Evolutionary conservation across 2,797 vertebrate genomes (phyloP), one percentile per base, ranked within the genome.

Genomic region (Neomorphus geoffroyi): DNA sequence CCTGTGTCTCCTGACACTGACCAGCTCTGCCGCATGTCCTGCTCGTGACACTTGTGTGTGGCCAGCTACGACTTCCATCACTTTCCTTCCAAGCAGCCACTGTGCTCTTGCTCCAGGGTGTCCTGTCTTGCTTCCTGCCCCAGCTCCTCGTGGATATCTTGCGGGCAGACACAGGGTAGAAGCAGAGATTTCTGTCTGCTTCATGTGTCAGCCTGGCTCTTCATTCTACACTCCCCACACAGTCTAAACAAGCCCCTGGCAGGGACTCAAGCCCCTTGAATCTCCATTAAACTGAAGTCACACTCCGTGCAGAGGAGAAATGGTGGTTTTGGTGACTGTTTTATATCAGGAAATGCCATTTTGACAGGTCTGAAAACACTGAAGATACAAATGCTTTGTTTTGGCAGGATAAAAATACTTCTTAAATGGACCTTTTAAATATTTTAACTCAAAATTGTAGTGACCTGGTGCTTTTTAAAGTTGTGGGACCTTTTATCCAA

Each of bases 31-130:
- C 67, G 41, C 4, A 1, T 0, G 0, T 39, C 71, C 80, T 3
- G 2, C 53, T 18, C 0, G 2, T 3, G 9, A 58, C 18, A 9
- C 27, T 66, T 1, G 0, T 1, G 1, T 18, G 3, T 4, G 3
- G 62, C 46, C 32, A 8, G 7, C 43, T 35, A 18, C 2, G 0
- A 18, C 16, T 73, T 13, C n/a, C 17, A 5, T 48, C 11, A 1
- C 30, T 30, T 57, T 39, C 33, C 33, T 91, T 57, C 37, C 80
- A 35, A 9, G 33, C 3, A 6, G 46, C 45, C 21, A 23, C 27
- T 28, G 15, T 74, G 69, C 27, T 94, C n/a, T 32, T 57, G 18
- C 57, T 93, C 62, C 33, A 51, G n/a, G n/a, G 64, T 1, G 6
- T 39, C 13, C 33, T 18, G 8, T 15, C 73, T 58, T 27, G 18